Base-by-base conservation (phyloP, 2,113 vertebrate species). In the Notiomystis cincta region DNA sequence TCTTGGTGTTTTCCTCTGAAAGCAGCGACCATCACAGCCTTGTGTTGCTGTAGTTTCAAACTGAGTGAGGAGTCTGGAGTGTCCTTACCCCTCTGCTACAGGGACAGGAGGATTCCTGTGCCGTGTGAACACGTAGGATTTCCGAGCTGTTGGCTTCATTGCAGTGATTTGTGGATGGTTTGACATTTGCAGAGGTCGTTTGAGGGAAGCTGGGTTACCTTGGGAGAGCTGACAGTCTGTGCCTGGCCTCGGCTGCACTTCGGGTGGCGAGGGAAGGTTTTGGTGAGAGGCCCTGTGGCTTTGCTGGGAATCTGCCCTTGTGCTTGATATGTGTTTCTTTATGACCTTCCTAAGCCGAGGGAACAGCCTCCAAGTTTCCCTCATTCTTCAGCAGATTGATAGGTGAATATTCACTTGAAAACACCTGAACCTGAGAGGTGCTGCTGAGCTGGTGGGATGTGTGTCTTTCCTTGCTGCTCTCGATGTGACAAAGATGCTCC, bases 81-180 rank as follows among this genome's bases (percentile, higher is more conserved):
- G 48, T 28, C n/a, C 53, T 33, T 1, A 9, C 15, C 73, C 27
- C 78, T n/a, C 28, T 5, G 13, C 6, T 3, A 0, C 0, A 38
- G 66, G 61, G 22, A 21, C 45, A 3, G 5, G 11, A 3, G 5
- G 11, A 24, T 45, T 8, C 64, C 87, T 3, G 40, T 7, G 0
- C 4, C 15, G 1, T 1, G 51, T 0, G 60, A 1, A 0, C 48
- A 0, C 4, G 50, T 0, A 5, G 70, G 56, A 28, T 84, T 83
- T 33, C 71, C 22, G 4, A 11, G 50, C 60, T 4, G 19, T 2
- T 23, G 24, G 58, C 44, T 60, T 23, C 1, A 0, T 35, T 47
- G 7, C 1, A 6, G 45, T 13, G 54, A 3, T 19, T 33, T 3
- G 33, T 9, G 9, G 37, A 1, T 22, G 69, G 15, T 23, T 0